Conservation (phyloP, 2,888 invertebrate genomes). For the Idaea biselata region DNA sequence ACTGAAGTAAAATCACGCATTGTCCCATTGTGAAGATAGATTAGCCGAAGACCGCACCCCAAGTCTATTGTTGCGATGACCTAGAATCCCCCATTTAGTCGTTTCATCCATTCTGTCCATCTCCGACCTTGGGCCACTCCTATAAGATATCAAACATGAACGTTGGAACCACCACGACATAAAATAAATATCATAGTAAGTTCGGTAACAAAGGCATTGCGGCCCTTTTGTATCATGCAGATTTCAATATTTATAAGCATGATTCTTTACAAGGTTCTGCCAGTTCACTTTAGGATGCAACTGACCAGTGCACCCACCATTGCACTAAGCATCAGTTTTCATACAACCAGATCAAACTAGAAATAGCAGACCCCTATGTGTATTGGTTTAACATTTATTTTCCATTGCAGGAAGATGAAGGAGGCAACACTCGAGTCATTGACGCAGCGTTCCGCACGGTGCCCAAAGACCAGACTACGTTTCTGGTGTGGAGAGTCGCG, state of each 20-base stretch:
- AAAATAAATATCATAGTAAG: not conserved
- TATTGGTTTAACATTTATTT: not conserved
- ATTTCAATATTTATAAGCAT: not conserved
- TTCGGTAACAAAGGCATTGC: no score
- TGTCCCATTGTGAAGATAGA: constrained; percentile 23
- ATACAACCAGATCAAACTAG: not conserved
- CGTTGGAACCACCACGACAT: not conserved
- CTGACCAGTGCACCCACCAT: not conserved
- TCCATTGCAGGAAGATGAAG: constrained; percentile 64
- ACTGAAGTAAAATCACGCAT: constrained; percentile 12
- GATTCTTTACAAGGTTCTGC: not conserved
- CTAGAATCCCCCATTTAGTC: constrained; percentile 38
- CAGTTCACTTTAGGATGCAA: not conserved
- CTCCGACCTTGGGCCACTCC: constrained; percentile 31
- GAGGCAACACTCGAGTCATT: constrained; percentile 68
- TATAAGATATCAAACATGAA: constrained; percentile 12
- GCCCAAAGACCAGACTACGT: constrained; percentile 87
- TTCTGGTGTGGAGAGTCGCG: constrained; percentile 94
- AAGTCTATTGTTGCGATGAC: constrained; percentile 35
- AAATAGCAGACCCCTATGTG: not conserved
- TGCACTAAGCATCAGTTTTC: not conserved
- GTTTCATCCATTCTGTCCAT: constrained; percentile 28
- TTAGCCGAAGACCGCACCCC: constrained; percentile 35
- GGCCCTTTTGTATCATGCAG: not conserved
- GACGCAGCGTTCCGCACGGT: constrained; percentile 90